Base-by-base conservation (phyloP, 1,140 invertebrate genomes). In the Ladona fulva region DNA sequence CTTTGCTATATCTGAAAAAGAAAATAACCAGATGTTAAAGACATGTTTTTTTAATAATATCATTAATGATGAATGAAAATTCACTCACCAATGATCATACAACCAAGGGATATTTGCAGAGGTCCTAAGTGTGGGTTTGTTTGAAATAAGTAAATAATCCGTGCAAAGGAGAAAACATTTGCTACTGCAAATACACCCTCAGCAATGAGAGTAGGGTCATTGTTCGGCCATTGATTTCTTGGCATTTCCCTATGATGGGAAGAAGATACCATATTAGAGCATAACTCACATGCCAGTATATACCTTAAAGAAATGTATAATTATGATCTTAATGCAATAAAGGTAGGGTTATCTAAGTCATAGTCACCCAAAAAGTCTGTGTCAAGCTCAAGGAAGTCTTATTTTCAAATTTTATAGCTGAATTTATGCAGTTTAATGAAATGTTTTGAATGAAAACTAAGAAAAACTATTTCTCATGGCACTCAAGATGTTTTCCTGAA, bases 101-200 rank as follows among this genome's bases (percentile, higher is more conserved):
- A 84, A 59, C 86, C 88, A 19, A 89, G 83, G 8, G 88, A 89
- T 42, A 89, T 89, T 81, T 89, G 88, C 24, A 89, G 81, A 7
- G 88, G 88, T 74, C 88, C 88, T 25, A 89, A 81, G 81, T 89
- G 87, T 22, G 88, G 88, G 81, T 89, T 89, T 12, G 89, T 87
- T 37, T 88, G 89, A 81, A 89, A 89, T 73, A 89, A 86, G 81
- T 88, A 88, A 79, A 89, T 88, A 25, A 89, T 85, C 80, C 89
- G 87, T 25, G 89, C 83, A 29, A 88, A 89, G 80, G 86, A 88
- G 83, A 89, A 89, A 78, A 89, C 89, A 81, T 89, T 89, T 77
- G 88, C 88, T 10, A 87, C 87, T 0, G 88, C 88, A 81, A 89
- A 89, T 25, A 89, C 83, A 37, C 88, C 87, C 80, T 89, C 88